Evolutionary conservation across 2,888 invertebrate genomes (phyloP).

Genomic region (Rugalucina vietnamica): DNA sequence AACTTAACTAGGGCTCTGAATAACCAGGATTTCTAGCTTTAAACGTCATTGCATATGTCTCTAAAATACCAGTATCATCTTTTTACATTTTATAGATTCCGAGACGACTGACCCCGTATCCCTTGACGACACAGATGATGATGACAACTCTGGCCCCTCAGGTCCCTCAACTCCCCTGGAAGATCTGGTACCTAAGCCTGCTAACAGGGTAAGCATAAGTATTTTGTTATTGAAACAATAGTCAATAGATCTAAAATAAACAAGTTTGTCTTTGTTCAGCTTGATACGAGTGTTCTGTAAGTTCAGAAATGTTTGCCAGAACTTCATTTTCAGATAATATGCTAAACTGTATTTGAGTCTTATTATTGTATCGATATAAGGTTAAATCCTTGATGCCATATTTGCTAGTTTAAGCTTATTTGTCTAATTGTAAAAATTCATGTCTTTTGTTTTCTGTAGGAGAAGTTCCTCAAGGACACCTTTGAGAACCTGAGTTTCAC

Average conservation of each 20-base stretch:
- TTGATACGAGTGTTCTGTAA: no score
- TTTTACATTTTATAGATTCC: constrained; percentile 61
- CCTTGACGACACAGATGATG: constrained; percentile 76
- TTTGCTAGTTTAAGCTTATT: no score
- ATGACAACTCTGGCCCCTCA: constrained; percentile 71
- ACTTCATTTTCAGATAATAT: no score
- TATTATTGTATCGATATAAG: no score
- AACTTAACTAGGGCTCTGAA: no score
- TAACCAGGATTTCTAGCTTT: neutral
- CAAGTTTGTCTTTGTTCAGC: no score
- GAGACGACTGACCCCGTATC: constrained; percentile 77
- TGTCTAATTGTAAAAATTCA: no score
- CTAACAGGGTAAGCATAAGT: constrained; percentile 78
- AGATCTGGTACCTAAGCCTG: constrained; percentile 67
- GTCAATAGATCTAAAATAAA: no score
- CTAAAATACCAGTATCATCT: neutral
- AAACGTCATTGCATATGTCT: neutral
- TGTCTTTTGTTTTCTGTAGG: constrained; percentile 63
- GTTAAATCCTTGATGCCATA: no score
- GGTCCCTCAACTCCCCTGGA: constrained; percentile 76
- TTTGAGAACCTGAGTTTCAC: constrained; percentile 79
- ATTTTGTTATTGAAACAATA: no score
- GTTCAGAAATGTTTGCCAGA: no score
- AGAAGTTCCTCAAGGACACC: constrained; percentile 78
- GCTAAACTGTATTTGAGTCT: no score